Conservation (phyloP, 1,140 invertebrate species). For the Atopsyche davidsoni region DNA sequence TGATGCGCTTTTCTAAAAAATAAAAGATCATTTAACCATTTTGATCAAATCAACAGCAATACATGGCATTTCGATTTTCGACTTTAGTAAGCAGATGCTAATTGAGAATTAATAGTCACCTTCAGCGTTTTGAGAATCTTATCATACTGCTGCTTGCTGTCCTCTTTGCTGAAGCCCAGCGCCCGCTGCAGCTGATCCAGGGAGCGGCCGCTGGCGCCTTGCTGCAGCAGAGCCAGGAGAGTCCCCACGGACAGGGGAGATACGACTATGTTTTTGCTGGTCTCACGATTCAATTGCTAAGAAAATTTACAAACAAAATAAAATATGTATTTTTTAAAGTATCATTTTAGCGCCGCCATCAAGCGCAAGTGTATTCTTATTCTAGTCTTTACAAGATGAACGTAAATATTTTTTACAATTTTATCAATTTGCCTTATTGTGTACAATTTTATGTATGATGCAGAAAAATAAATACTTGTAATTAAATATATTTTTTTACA, state of each 20-base stretch:
- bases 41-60: too few relatives aligned
- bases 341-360: too few relatives aligned
- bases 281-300: not conserved
- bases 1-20: constrained; percentile 33
- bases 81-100: too few relatives aligned
- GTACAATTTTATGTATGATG: too few relatives aligned
- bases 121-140: not conserved
- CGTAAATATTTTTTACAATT: too few relatives aligned
- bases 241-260: constrained; percentile 39
- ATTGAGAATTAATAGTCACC: constrained; percentile 4
- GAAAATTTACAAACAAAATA: not conserved
- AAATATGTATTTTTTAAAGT: too few relatives aligned
- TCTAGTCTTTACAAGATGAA: too few relatives aligned
- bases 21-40: not conserved
- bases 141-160: not conserved
- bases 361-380: too few relatives aligned
- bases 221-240: constrained; percentile 38
- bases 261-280: constrained; percentile 35
- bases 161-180: constrained; percentile 32
- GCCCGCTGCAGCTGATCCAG: constrained; percentile 34
- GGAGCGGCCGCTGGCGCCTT: constrained; percentile 35
- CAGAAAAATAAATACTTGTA: too few relatives aligned
- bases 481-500: too few relatives aligned
- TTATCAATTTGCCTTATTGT: too few relatives aligned
- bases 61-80: too few relatives aligned